Conservation (phyloP, 2,113 vertebrate species). For the Machaerirhynchus nigripectus region DNA sequence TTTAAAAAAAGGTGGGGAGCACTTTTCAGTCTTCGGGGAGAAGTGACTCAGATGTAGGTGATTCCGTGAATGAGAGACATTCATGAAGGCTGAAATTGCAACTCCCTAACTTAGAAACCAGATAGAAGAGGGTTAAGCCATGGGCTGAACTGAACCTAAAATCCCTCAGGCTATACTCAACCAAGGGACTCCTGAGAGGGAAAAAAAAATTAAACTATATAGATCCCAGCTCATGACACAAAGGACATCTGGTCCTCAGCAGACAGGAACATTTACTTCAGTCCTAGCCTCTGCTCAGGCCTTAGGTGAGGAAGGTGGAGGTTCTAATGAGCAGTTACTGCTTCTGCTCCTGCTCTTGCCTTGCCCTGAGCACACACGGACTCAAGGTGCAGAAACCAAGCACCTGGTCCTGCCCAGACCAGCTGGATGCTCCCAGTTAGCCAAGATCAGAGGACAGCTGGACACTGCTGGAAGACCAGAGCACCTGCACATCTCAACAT, state of each 20-base stretch:
- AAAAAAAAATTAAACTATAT: not conserved
- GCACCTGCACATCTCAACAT: not conserved
- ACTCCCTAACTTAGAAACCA: not conserved
- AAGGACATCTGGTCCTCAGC: not conserved
- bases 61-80: not conserved
- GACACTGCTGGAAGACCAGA: not conserved
- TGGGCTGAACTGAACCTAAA: not conserved
- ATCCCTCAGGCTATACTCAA: not conserved
- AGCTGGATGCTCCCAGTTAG: not conserved
- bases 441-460: not conserved
- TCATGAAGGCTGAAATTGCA: not conserved
- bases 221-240: not conserved
- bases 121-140: not conserved
- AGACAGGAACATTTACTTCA: not conserved
- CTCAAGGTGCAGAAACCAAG: not conserved
- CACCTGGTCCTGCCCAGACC: rapidly evolving
- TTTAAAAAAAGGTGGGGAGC: not conserved
- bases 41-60: not conserved
- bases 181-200: rapidly evolving
- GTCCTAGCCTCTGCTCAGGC: not conserved
- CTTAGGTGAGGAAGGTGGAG: not conserved
- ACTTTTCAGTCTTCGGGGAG: not conserved
- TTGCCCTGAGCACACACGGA: not conserved
- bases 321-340: not conserved
- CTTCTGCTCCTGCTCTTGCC: not conserved